Conservation (phyloP, 2,888 invertebrate species). For the Xanthorhoe designata region DNA sequence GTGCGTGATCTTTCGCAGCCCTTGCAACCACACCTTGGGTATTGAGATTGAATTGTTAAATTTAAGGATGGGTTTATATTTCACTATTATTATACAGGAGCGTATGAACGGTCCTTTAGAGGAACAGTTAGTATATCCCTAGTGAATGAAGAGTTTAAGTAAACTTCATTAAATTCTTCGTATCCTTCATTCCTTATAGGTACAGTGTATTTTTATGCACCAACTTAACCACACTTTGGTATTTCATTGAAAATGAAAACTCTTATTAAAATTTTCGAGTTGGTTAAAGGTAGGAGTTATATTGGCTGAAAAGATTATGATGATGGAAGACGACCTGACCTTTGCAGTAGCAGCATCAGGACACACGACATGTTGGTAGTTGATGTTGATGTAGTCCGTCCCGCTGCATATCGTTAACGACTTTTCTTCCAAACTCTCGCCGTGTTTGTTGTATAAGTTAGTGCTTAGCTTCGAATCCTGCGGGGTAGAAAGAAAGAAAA, state of each 20-base stretch:
- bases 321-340: slow-evolving; percentile 81
- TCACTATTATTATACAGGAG: too few relatives aligned
- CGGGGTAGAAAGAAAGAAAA: slow-evolving; percentile 23
- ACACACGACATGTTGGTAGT: slow-evolving; percentile 98
- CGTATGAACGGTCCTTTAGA: too few relatives aligned
- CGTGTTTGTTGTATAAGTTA: slow-evolving; percentile 92
- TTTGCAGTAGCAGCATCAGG: slow-evolving; percentile 96
- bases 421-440: slow-evolving; percentile 94
- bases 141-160: too few relatives aligned
- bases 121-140: too few relatives aligned
- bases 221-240: too few relatives aligned
- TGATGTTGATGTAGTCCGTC: slow-evolving; percentile 99
- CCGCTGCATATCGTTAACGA: slow-evolving; percentile 99
- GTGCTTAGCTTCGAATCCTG: slow-evolving; percentile 93
- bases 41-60: slow-evolving; percentile 27
- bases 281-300: too few relatives aligned
- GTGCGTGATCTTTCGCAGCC: slow-evolving; percentile 97
- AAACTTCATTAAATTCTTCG: too few relatives aligned
- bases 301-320: not conserved
- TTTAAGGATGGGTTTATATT: too few relatives aligned
- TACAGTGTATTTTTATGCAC: too few relatives aligned
- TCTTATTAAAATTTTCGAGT: too few relatives aligned
- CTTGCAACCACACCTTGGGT: slow-evolving; percentile 96
- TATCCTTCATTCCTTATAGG: too few relatives aligned
- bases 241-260: too few relatives aligned